A percentile compares a stretch with the other conserved stretches of the same genome.
Evolutionary conservation across 2,113 vertebrate genomes (phyloP).

Genomic region (Heterochromis multidens): DNA sequence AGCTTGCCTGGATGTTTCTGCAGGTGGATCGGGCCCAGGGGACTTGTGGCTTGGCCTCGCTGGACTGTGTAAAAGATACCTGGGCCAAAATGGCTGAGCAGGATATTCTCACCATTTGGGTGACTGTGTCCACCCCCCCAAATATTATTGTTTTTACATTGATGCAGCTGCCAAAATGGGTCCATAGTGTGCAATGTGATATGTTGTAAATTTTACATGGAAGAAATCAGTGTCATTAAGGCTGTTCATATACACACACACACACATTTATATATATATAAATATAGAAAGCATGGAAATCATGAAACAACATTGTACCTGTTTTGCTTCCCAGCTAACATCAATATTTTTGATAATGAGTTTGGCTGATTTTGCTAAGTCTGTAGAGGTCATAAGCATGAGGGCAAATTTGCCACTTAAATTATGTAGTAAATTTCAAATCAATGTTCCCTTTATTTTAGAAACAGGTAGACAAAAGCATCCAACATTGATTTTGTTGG

Average conservation of each 20-base stretch:
- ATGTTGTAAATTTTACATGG: constrained; percentile 58
- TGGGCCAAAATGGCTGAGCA: constrained; percentile 45
- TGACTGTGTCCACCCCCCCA: constrained; percentile 2
- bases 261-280: background rate
- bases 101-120: constrained; percentile 53
- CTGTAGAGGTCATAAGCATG: background rate
- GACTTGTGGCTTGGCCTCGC: constrained; percentile 35
- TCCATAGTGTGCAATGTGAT: constrained; percentile 49
- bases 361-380: background rate
- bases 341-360: background rate
- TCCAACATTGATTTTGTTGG: background rate
- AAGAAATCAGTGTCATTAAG: constrained; percentile 57
- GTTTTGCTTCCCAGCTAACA: background rate
- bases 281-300: background rate
- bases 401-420: background rate
- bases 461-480: background rate
- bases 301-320: background rate
- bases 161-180: constrained; percentile 43
- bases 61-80: constrained; percentile 45
- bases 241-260: too few relatives aligned
- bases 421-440: background rate
- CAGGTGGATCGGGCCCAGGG: constrained; percentile 48
- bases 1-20: constrained; percentile 23
- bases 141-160: constrained; percentile 7
- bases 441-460: background rate